Base-by-base conservation (phyloP, 2,888 invertebrate genomes). In the Dastarcus helophoroides region DNA sequence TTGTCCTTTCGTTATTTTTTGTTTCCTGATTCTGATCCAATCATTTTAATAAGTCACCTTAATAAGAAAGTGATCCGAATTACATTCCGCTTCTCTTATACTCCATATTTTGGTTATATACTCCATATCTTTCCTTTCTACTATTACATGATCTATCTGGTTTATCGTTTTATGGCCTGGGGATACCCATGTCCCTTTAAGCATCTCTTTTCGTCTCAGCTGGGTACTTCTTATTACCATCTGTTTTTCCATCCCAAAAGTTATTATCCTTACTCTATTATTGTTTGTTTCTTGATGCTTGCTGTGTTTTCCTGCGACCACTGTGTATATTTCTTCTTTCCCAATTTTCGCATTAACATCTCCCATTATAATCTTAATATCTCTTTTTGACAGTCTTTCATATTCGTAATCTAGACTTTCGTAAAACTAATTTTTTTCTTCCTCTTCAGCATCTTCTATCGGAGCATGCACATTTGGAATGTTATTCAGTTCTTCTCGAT, bases 281-380 rank as follows among this genome's bases (percentile, higher is more conserved):
- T 37, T 29, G 29, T 41, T 43, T 4, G 29, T 29, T 8, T 25
- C 19, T 6, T 10, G 15, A 28, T 42, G 38, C 24, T 34, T 26
- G 7, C 38, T 42, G 13, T 40, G 14, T 6, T 25, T 27, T 19
- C 43, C 43, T 11, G 36, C 38, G n/a, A 30, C 34, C 11, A 32
- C 15, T 29, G 11, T 35, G 23, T 34, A 42, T 23, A 27, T 19
- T 12, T 26, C 26, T 36, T 43, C 44, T 33, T 26, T 40, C 7
- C 39, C 42, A n/a, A 43, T 22, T 28, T 43, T 40, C 6, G 43
- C 39, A 33, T 43, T 42, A 8, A 31, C 25, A 30, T 42, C 39
- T 9, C 43, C 39, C 11, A 44, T 12, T 13, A 42, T 23, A 3
- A 42, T 34, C 28, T 37, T 36, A 6, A 39, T 22, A 15, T 44